These are phyloP conservation scores for Bujurquina vittata DNA, from an alignment of 2,113 vertebrate genomes.

Conservation along the genomic window DNA sequence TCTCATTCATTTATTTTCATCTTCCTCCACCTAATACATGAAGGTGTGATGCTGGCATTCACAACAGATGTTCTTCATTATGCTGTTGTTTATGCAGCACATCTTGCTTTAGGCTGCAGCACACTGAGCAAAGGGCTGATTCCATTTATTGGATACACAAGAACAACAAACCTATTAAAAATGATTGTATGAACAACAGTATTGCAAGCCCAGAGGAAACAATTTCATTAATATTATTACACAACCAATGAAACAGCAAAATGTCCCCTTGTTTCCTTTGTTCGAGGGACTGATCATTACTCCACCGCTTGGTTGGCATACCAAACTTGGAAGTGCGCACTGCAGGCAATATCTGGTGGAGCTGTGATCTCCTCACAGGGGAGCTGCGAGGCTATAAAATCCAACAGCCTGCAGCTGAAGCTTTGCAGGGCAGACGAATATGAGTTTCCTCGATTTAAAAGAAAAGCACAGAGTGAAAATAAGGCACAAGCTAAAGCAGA, in stretches of 20 bases:
- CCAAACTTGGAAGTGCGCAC: conserved; percentile 41
- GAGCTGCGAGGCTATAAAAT: conserved; percentile 53
- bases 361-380: conserved; percentile 54
- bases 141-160: conserved; percentile 59
- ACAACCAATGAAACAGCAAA: conserved; percentile 40
- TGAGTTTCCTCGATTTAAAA: conserved; percentile 36
- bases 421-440: conserved; percentile 28
- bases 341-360: conserved; percentile 50
- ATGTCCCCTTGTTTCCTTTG: background rate
- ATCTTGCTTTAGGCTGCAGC: conserved; percentile 56
- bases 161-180: conserved; percentile 69
- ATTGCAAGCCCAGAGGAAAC: conserved; percentile 56
- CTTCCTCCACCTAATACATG: conserved; percentile 17
- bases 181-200: conserved; percentile 37
- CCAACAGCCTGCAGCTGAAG: conserved; percentile 41
- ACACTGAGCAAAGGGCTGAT: conserved; percentile 48
- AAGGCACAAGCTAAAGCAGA: conserved; percentile 6
- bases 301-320: conserved; percentile 19
- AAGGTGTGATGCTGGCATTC: conserved; percentile 26
- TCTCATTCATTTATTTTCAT: conserved; percentile 21
- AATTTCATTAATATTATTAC: conserved; percentile 57
- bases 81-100: conserved; percentile 52
- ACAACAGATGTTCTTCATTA: conserved; percentile 70
- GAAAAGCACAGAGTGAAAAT: conserved; percentile 33
- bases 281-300: conserved; percentile 46